A percentile compares a stretch with the other conserved stretches of the same genome.
These are phyloP conservation scores for Periphyllus acericola DNA, from an alignment of 2,888 invertebrate genomes.

Conservation along the genomic window DNA sequence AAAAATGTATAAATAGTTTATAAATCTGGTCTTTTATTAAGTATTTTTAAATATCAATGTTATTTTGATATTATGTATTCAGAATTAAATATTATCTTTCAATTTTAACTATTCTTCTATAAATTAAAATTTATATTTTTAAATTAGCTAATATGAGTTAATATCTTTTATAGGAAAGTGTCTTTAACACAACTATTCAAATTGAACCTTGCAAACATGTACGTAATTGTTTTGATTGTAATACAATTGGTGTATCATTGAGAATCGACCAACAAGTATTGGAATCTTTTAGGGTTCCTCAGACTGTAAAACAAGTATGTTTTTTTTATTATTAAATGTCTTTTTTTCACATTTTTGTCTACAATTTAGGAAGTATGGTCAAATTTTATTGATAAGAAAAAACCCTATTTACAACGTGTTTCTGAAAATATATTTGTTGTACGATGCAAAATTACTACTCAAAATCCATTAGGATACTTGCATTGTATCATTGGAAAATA, in stretches of 20 bases:
- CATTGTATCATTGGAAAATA: slow-evolving; percentile 67
- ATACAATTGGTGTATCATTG: slow-evolving; percentile 73
- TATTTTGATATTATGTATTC: too few relatives aligned
- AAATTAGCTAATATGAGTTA: background rate
- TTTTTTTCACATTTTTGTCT: background rate
- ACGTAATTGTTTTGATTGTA: slow-evolving; percentile 74
- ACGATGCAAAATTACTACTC: slow-evolving; percentile 75
- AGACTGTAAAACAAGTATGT: slow-evolving; percentile 71
- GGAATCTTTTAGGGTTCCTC: slow-evolving; percentile 72
- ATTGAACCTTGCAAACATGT: slow-evolving; percentile 73
- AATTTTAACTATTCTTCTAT: too few relatives aligned
- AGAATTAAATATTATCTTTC: too few relatives aligned
- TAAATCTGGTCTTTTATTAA: too few relatives aligned
- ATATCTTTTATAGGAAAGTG: slow-evolving; percentile 28
- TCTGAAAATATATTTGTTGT: slow-evolving; percentile 79
- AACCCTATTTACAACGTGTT: slow-evolving; percentile 76
- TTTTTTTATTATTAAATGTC: background rate
- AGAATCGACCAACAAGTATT: slow-evolving; percentile 73
- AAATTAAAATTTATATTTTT: background rate
- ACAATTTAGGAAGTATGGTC: slow-evolving; percentile 51
- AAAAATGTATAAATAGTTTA: background rate
- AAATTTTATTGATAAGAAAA: slow-evolving; percentile 65
- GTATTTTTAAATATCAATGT: too few relatives aligned
- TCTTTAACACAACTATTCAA: slow-evolving; percentile 16
- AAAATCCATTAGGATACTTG: slow-evolving; percentile 77